Evolutionary conservation across 2,797 vertebrate species (phyloP), one percentile per base, ranked within the genome.

Genomic region (Aplochiton taeniatus): DNA sequence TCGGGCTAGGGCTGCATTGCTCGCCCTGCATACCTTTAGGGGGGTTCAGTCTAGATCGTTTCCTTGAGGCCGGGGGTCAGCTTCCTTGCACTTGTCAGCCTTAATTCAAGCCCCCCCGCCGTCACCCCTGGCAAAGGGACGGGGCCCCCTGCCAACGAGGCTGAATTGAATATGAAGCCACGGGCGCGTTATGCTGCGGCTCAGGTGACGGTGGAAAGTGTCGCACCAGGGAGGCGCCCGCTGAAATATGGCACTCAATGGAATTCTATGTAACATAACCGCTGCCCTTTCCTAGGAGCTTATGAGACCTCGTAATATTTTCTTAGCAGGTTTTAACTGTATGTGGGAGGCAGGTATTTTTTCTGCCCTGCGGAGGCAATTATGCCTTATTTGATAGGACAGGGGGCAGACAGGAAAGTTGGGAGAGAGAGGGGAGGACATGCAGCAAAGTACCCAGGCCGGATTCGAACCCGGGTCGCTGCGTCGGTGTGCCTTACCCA

Each of bases 61-160:
- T 13, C 20, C 53, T n/a, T n/a, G 69, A 31, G 54, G 20, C n/a
- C 31, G 31, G n/a, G 78, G 76, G 76, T 81, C 72, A 67, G 63
- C 70, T 60, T 9, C 57, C 58, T 61, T 61, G 53, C 54, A 51
- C 46, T 65, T 2, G 64, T 67, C 62, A 17, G 65, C 59, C 56
- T 67, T 62, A 64, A 76, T 69, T 73, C 48, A 68, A 63, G n/a
- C n/a, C n/a, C n/a, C n/a, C n/a, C n/a, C n/a, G n/a, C n/a, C n/a
- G 61, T 75, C 74, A 73, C 74, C 31, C 31, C 31, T 31, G 65
- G 77, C 66, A 75, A 66, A 68, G 67, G 62, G 77, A 60, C 80
- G 68, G 71, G 59, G 58, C 57, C 59, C 63, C 61, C 79, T 83
- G 80, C 72, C 86, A 88, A 86, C 75, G 12, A 82, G 59, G 67